Evolutionary conservation across 2,797 vertebrate genomes (phyloP), one percentile per base, ranked within the genome.

Genomic region (Salarias fasciatus): DNA sequence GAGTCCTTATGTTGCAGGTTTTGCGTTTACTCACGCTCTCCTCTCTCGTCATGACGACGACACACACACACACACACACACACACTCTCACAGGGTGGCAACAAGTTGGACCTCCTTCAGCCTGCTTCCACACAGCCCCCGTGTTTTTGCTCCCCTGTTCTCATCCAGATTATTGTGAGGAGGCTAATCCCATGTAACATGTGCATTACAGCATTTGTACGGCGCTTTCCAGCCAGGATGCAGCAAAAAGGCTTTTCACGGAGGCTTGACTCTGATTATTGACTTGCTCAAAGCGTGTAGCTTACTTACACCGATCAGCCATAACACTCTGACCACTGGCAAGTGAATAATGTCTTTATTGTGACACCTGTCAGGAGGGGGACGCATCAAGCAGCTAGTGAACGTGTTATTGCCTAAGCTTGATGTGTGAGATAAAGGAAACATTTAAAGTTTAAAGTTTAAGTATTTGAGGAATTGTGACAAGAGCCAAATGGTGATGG

Each of bases 201-300:
- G 5, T 5, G 44, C 70, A 86, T 83, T 84, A 86, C 71, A 83
- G 56, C 67, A 56, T 63, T 72, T 66, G 31, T 18, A 53, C 42
- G 18, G 44, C 8, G 30, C 55, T 57, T 15, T 51, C 73, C 67
- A 82, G 75, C 65, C 57, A 49, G 24, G 18, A 31, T 52, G 40
- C 76, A 54, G 77, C 64, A 72, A 72, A n/a, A 31, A 50, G 53
- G 67, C 67, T 78, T 87, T 86, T 83, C 81, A 86, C 53, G 48
- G 72, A 76, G 63, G 81, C 69, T 84, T 83, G 79, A 83, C 63
- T 83, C 63, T 78, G 65, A 51, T 72, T 85, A 80, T 79, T 80
- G 82, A 84, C 77, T 86, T 51, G 46, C 69, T 84, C 58, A 54
- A 65, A 76, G 67, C 69, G 40, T 80, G 72, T 53, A 76, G 52